These are phyloP conservation scores for Sesamia nonagrioides DNA, from an alignment of 1,140 invertebrate genomes.

Conservation along the genomic window DNA sequence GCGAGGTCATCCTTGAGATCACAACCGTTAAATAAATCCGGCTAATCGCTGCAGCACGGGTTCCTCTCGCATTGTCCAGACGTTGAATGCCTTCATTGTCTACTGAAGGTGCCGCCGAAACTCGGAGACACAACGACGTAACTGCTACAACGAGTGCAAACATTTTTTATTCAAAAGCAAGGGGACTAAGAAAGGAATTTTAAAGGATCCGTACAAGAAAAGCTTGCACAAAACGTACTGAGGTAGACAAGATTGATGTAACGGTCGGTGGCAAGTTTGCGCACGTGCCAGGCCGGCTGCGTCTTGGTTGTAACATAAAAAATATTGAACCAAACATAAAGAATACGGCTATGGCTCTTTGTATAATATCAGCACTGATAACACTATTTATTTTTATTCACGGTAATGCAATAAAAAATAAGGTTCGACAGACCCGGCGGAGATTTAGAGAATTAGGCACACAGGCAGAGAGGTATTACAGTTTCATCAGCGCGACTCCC, in stretches of 20 bases:
- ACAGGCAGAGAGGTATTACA: no score
- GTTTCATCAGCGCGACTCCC: no score
- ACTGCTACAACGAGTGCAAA: slow-evolving; percentile 33
- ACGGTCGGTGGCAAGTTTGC: slow-evolving; percentile 77
- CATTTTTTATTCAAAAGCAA: slow-evolving; percentile 54
- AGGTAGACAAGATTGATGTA: slow-evolving; percentile 83
- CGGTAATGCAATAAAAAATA: slow-evolving; percentile 31
- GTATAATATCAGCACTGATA: slow-evolving; percentile 46
- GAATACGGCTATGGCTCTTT: slow-evolving; percentile 45
- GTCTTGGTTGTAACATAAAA: slow-evolving; percentile 61
- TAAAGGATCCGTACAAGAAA: slow-evolving; percentile 47
- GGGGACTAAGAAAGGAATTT: slow-evolving; percentile 53
- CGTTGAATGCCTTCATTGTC: slow-evolving; percentile 84
- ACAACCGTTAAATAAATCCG: slow-evolving; percentile 81
- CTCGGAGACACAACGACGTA: slow-evolving; percentile 54
- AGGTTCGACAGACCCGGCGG: slow-evolving; percentile 1
- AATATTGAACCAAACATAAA: slow-evolving; percentile 56
- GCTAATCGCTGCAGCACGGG: slow-evolving; percentile 72
- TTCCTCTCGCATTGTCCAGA: slow-evolving; percentile 77
- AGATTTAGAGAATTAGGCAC: slow-evolving; percentile 4
- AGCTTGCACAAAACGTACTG: slow-evolving; percentile 68
- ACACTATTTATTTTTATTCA: slow-evolving; percentile 43
- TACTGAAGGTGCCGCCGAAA: slow-evolving; percentile 59
- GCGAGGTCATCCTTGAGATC: slow-evolving; percentile 65
- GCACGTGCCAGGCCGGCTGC: slow-evolving; percentile 84